Percentiles rank a stretch among this genome's conserved stretches.
Evolutionary conservation across 2,888 invertebrate species (phyloP).

Genomic region (Tetheella fluctuosa): DNA sequence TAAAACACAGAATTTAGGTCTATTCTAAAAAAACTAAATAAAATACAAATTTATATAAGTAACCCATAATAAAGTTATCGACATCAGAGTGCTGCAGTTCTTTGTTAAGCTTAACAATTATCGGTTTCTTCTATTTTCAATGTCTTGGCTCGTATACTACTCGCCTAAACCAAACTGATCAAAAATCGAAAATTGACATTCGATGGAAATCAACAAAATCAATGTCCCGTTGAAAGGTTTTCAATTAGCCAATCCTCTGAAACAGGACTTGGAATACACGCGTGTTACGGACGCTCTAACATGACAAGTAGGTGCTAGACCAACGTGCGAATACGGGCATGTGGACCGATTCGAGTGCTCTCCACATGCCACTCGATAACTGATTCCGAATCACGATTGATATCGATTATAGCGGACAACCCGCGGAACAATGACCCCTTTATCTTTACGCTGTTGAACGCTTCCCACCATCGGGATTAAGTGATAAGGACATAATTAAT

Average conservation of each 20-base stretch:
- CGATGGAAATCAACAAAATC: slow-evolving; percentile 33
- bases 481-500: slow-evolving; percentile 11
- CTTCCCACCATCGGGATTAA: slow-evolving; percentile 13
- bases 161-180: neutral
- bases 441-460: slow-evolving; percentile 39
- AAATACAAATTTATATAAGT: too few relatives aligned
- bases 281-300: slow-evolving; percentile 53
- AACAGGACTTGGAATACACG: slow-evolving; percentile 49
- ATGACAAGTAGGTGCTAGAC: slow-evolving; percentile 58
- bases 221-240: slow-evolving; percentile 45
- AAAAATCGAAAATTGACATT: neutral
- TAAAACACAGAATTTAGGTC: too few relatives aligned
- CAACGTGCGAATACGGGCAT: slow-evolving; percentile 53
- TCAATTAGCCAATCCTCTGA: slow-evolving; percentile 61
- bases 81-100: too few relatives aligned
- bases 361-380: slow-evolving; percentile 59
- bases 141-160: too few relatives aligned
- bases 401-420: slow-evolving; percentile 58
- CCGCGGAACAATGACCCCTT: slow-evolving; percentile 57
- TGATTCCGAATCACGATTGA: slow-evolving; percentile 65
- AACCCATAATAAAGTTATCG: too few relatives aligned
- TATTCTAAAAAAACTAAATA: too few relatives aligned
- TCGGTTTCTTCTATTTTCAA: too few relatives aligned
- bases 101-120: too few relatives aligned
- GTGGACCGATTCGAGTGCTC: slow-evolving; percentile 56